phyloP scores from a whole-genome alignment of 2,797 vertebrate genomes.

The Crocidura indochinensis region DNA sequence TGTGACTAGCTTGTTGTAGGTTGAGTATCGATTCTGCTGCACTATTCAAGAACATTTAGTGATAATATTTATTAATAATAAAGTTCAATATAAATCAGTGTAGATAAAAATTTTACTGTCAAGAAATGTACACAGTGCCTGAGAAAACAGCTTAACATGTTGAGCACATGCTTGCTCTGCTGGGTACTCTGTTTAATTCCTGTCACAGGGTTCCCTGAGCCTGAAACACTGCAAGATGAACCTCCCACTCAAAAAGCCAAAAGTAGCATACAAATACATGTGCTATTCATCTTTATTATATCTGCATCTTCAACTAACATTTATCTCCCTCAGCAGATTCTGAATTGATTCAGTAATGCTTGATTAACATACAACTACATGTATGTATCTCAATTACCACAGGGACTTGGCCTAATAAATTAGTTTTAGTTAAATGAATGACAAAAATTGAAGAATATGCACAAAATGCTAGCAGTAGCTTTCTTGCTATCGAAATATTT shows the following conservation, averaged over 20 bases:
- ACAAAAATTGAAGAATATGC: neutral
- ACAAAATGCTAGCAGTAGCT: conserved; percentile 32
- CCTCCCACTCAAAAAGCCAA: too few species aligned
- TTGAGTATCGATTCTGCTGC: too few species aligned
- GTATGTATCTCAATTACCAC: conserved; percentile 1
- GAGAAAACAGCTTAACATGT: too few species aligned
- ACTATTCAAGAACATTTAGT: conserved; percentile 34
- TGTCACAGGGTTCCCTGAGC: too few species aligned
- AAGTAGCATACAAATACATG: neutral
- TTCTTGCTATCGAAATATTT: conserved; percentile 31
- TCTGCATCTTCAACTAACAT: conserved; percentile 8
- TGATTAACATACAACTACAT: neutral
- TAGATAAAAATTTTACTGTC: conserved; percentile 60
- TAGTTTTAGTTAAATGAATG: conserved; percentile 31
- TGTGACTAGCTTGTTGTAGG: too few species aligned
- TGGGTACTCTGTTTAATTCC: too few species aligned
- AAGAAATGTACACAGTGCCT: neutral
- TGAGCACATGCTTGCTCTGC: too few species aligned
- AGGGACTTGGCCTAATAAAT: conserved; percentile 34
- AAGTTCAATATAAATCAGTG: conserved; percentile 45
- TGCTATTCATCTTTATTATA: neutral
- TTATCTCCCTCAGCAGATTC: conserved; percentile 31
- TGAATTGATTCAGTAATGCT: conserved; percentile 21
- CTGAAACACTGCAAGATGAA: too few species aligned
- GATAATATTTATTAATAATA: conserved; percentile 53